phyloP scores from a whole-genome alignment of 2,113 vertebrate genomes.

The Cyprichromis sp. region DNA sequence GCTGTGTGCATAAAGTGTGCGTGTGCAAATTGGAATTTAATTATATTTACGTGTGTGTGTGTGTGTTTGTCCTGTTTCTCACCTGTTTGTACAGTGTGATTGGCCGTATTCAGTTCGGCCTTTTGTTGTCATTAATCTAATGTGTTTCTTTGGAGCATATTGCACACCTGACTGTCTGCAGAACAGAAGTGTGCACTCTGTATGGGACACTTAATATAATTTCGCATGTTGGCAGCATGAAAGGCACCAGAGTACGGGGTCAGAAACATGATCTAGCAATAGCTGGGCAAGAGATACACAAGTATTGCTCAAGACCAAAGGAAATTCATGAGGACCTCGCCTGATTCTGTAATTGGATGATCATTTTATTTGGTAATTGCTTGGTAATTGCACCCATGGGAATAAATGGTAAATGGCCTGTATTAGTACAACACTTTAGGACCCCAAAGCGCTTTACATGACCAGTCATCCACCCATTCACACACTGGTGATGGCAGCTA shows the following conservation, averaged over 20 bases:
- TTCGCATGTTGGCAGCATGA: background rate
- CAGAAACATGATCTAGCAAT: background rate
- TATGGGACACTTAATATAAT: background rate
- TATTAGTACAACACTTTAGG: too few relatives aligned
- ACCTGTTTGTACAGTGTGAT: background rate
- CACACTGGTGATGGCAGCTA: too few relatives aligned
- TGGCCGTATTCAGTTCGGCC: background rate
- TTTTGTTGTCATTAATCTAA: slow-evolving; percentile 1
- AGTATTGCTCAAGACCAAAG: background rate
- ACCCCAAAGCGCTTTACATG: accelerated
- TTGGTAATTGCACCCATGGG: background rate
- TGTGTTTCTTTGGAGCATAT: background rate
- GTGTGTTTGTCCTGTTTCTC: background rate
- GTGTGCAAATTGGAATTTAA: background rate
- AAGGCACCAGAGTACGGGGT: background rate
- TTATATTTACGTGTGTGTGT: background rate
- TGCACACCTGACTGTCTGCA: background rate
- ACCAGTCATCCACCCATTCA: too few relatives aligned
- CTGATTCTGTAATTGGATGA: background rate
- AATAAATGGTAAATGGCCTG: background rate
- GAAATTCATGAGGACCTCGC: background rate
- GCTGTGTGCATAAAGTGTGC: background rate
- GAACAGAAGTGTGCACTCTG: background rate
- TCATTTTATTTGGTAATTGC: background rate
- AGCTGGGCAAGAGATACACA: background rate